Percentiles rank a stretch among this genome's conserved stretches.
phyloP scores from a whole-genome alignment of 1,140 invertebrate species.

The Orius laevigatus region DNA sequence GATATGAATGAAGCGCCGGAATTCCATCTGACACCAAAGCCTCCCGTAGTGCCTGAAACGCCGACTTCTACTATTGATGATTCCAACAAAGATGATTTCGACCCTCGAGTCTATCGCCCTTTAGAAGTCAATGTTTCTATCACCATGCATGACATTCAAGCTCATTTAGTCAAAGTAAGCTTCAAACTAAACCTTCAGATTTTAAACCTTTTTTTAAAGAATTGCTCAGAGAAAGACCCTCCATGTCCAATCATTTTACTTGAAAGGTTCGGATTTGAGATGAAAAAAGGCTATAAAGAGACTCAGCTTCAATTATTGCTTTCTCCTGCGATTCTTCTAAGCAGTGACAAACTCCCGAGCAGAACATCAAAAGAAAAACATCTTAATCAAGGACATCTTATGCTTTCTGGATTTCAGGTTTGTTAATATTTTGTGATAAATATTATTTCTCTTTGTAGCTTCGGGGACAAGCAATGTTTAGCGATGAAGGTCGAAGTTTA shows the following conservation, averaged over 20 bases:
- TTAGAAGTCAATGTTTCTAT: conserved; percentile 82
- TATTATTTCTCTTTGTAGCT: conserved; percentile 32
- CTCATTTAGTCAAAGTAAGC: conserved; percentile 63
- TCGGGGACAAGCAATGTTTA: conserved; percentile 94
- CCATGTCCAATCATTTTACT: conserved; percentile 79
- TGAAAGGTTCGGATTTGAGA: conserved; percentile 88
- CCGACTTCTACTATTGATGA: conserved; percentile 35
- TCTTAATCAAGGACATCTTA: conserved; percentile 73
- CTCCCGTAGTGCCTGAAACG: conserved; percentile 28
- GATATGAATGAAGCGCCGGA: conserved; percentile 46
- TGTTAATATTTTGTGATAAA: conserved; percentile 1
- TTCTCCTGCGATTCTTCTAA: conserved; percentile 73
- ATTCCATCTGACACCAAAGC: conserved; percentile 11
- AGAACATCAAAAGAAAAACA: conserved; percentile 43
- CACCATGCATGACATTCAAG: conserved; percentile 90
- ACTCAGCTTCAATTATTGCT: conserved; percentile 80
- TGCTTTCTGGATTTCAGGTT: conserved; percentile 75
- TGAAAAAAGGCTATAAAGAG: conserved; percentile 84
- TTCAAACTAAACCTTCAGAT: background rate
- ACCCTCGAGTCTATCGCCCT: conserved; percentile 73
- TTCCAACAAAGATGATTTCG: conserved; percentile 44
- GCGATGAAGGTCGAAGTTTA: conserved; percentile 68
- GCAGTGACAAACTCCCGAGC: conserved; percentile 45
- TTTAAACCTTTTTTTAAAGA: conserved; percentile 32
- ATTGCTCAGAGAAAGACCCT: conserved; percentile 69